Conservation (phyloP, 1,140 invertebrate genomes). For the Habropoda laboriosa region DNA sequence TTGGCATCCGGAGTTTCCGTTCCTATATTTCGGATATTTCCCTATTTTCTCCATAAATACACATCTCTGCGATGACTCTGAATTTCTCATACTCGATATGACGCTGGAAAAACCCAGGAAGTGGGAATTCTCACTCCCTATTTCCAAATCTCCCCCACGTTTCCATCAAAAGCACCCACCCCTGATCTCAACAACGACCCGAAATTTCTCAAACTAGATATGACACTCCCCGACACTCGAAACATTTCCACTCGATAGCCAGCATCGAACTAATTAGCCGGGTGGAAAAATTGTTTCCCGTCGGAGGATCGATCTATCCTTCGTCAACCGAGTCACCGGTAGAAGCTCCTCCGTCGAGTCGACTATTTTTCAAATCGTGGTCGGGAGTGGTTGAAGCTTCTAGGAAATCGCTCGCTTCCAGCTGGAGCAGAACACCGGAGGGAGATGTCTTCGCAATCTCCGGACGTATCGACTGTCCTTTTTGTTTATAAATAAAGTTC, state of each 20-base stretch:
- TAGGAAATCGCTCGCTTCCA: conserved; percentile 28
- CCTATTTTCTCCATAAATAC: too few species aligned
- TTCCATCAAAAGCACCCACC: too few species aligned
- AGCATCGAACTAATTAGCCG: conserved; percentile 14
- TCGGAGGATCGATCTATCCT: conserved; percentile 16
- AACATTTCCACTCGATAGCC: background rate
- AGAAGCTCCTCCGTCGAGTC: background rate
- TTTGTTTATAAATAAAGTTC: conserved; percentile 56
- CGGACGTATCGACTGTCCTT: conserved; percentile 34
- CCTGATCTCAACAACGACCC: too few species aligned
- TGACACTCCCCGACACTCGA: too few species aligned
- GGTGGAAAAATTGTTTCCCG: background rate
- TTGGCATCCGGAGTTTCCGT: too few species aligned
- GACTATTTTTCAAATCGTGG: conserved; percentile 24
- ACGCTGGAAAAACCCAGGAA: too few species aligned
- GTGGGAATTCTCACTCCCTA: too few species aligned
- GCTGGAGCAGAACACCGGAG: background rate
- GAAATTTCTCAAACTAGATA: too few species aligned
- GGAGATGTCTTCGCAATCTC: conserved; percentile 31
- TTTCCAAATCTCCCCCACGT: too few species aligned
- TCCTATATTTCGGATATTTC: too few species aligned
- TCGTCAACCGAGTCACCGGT: background rate
- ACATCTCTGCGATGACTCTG: too few species aligned
- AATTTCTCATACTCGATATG: too few species aligned
- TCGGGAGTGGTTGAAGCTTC: background rate